A percentile compares a stretch with the other conserved stretches of the same genome.
Evolutionary conservation across 2,888 invertebrate genomes (phyloP).

Genomic region (Ophraella communa): DNA sequence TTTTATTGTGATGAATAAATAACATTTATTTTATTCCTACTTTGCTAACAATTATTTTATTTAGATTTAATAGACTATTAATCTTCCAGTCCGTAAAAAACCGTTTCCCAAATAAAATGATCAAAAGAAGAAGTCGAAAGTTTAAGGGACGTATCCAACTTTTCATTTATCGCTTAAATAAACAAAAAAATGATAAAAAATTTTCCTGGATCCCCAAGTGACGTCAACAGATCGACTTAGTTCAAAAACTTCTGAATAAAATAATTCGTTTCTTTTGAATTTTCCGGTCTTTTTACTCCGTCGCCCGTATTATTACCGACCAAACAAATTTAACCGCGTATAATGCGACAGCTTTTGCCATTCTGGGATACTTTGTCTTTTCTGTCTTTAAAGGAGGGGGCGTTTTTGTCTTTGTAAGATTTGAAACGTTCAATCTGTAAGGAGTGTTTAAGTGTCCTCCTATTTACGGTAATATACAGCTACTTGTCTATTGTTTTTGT

Average conservation of each 20-base stretch:
- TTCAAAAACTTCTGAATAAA: conserved; percentile 26
- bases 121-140: not conserved
- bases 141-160: conserved; percentile 1
- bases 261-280: conserved; percentile 25
- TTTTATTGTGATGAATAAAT: too few relatives aligned
- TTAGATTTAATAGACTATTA: too few relatives aligned
- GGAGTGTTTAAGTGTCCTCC: conserved; percentile 33
- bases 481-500: conserved; percentile 37
- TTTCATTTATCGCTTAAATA: not conserved
- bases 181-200: conserved; percentile 8
- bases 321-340: conserved; percentile 33
- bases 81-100: not conserved
- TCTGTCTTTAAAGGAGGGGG: conserved; percentile 24
- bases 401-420: conserved; percentile 29
- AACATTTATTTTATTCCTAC: too few relatives aligned
- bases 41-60: too few relatives aligned
- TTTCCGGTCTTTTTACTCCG: conserved; percentile 11
- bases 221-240: conserved; percentile 22
- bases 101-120: not conserved
- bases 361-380: conserved; percentile 32
- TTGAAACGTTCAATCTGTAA: conserved; percentile 28
- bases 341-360: conserved; percentile 34
- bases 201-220: conserved; percentile 2
- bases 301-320: conserved; percentile 26
- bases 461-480: conserved; percentile 35